phyloP scores from a whole-genome alignment of 2,888 invertebrate species.

The Cryptocheilus praepositus region DNA sequence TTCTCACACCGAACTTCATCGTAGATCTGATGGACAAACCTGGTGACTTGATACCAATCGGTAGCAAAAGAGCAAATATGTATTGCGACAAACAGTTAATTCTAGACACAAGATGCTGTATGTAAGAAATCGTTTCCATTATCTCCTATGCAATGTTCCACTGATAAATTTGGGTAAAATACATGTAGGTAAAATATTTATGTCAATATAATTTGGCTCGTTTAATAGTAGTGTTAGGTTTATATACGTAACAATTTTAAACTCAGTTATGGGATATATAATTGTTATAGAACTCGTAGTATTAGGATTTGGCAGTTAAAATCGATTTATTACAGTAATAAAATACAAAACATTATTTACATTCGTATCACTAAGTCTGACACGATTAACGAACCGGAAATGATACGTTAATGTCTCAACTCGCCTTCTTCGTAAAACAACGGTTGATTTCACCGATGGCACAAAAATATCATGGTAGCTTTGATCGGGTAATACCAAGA shows the following conservation, averaged over 20 bases:
- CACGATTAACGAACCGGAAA: not conserved
- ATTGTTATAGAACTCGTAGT: not conserved
- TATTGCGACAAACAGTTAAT: conserved; percentile 62
- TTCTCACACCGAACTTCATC: conserved; percentile 79
- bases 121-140: not conserved
- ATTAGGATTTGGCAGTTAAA: conserved; percentile 2
- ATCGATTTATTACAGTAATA: conserved; percentile 23
- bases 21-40: conserved; percentile 78
- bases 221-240: not conserved
- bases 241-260: not conserved
- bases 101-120: conserved; percentile 4
- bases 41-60: conserved; percentile 74
- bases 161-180: too few relatives aligned
- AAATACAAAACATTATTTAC: conserved; percentile 36
- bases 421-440: not conserved
- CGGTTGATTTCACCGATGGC: not conserved
- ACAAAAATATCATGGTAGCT: not conserved
- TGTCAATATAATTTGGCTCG: not conserved
- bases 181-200: too few relatives aligned
- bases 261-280: not conserved
- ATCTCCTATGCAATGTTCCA: too few relatives aligned
- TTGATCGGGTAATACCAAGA: not conserved
- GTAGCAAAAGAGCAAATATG: conserved; percentile 70
- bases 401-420: too few relatives aligned
- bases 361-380: not conserved